Evolutionary conservation across 2,797 vertebrate genomes (phyloP).

Genomic region (Coregonus ussuriensis): DNA sequence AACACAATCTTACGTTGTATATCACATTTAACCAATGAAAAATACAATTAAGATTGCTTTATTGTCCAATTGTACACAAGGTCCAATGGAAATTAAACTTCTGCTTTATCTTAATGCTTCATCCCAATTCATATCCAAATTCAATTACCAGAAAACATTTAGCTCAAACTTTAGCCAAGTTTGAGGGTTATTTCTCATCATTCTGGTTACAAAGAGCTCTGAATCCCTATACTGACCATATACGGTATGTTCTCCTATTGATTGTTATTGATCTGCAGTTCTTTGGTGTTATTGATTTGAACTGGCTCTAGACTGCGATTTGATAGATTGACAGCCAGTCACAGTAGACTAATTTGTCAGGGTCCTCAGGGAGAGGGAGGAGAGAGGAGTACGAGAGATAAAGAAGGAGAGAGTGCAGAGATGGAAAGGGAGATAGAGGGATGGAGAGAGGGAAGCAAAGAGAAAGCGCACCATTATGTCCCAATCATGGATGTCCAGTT

Average conservation of each 20-base stretch:
- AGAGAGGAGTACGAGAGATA: neutral
- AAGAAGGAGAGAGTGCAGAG: constrained; percentile 16
- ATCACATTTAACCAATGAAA: neutral
- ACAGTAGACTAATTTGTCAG: constrained; percentile 69
- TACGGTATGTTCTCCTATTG: constrained; percentile 46
- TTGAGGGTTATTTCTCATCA: neutral
- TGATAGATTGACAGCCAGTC: constrained; percentile 65
- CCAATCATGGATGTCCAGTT: constrained; percentile 51
- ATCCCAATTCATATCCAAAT: neutral
- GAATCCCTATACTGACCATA: constrained; percentile 32
- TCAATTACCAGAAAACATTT: neutral
- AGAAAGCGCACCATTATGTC: constrained; percentile 55
- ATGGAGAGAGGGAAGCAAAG: too few species aligned
- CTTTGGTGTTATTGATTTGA: constrained; percentile 54
- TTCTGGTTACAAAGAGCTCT: neutral
- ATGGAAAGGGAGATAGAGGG: constrained; percentile 11
- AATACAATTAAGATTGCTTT: neutral
- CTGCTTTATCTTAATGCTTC: neutral
- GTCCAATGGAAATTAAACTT: neutral
- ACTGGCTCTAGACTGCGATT: constrained; percentile 43
- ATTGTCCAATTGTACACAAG: neutral
- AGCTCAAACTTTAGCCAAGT: neutral
- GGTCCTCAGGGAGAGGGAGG: constrained; percentile 49
- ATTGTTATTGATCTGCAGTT: constrained; percentile 53
- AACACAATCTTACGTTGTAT: neutral